These are phyloP conservation scores for Malthinus seriepunctatus DNA, from an alignment of 2,888 invertebrate species.

Conservation along the genomic window DNA sequence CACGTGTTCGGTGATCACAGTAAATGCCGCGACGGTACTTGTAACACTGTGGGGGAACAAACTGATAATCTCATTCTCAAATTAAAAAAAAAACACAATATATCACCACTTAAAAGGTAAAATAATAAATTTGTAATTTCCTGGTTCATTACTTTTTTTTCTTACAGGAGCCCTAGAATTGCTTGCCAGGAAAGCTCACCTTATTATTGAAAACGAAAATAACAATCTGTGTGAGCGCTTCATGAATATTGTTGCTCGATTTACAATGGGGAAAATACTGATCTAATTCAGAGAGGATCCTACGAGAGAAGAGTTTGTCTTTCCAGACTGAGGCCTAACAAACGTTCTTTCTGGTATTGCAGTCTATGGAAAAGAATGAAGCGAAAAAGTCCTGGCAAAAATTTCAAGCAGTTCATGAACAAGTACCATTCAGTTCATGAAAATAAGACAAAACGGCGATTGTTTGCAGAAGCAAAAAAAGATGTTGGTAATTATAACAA, in stretches of 20 bases:
- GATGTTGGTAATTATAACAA: no score
- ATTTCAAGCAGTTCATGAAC: background rate
- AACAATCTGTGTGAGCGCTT: no score
- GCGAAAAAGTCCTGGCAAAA: background rate
- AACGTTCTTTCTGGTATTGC: background rate
- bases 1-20: no score
- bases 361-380: background rate
- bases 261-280: background rate
- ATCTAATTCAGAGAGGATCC: background rate
- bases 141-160: no score
- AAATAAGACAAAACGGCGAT: background rate
- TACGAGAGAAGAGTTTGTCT: background rate
- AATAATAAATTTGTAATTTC: no score
- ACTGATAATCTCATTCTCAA: background rate
- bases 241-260: background rate
- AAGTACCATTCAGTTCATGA: background rate
- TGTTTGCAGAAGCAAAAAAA: no score
- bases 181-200: no score
- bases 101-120: background rate
- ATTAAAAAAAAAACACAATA: background rate
- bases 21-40: slow-evolving; percentile 1
- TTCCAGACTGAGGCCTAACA: no score
- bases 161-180: no score
- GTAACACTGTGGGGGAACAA: slow-evolving; percentile 4
- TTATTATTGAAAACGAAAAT: no score